Percentiles rank a stretch among this genome's conserved stretches.
These are phyloP conservation scores for Gymnarchus niloticus DNA, from an alignment of 2,113 vertebrate species.

Conservation along the genomic window DNA sequence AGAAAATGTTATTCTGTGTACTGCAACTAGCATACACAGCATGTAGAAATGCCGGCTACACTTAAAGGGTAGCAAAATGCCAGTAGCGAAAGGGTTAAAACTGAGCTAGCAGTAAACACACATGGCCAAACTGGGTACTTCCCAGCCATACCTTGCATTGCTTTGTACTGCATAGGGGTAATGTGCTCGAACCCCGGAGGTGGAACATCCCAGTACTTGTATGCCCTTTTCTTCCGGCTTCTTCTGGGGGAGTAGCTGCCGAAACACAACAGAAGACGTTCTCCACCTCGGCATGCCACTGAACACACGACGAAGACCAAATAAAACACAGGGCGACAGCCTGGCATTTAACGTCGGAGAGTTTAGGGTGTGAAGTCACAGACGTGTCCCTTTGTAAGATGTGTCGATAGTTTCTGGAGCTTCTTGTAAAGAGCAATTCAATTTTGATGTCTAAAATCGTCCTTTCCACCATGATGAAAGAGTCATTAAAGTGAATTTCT, in stretches of 20 bases:
- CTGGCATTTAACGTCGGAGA: not conserved
- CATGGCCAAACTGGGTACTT: not conserved
- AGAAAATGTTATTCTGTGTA: too few relatives aligned
- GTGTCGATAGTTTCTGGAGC: not conserved
- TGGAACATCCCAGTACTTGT: slow-evolving; percentile 66
- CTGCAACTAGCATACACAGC: too few relatives aligned
- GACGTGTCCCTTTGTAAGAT: not conserved
- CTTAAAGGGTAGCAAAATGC: not conserved
- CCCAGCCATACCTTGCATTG: slow-evolving; percentile 61
- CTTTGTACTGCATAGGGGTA: slow-evolving; percentile 68
- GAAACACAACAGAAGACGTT: not conserved
- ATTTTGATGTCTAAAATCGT: not conserved
- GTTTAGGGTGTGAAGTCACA: not conserved
- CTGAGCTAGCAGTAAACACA: not conserved
- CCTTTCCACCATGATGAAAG: not conserved
- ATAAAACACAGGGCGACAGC: not conserved
- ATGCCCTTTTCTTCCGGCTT: slow-evolving; percentile 57
- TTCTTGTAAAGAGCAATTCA: not conserved
- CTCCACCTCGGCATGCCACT: not conserved
- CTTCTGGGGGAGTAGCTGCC: slow-evolving; percentile 54
- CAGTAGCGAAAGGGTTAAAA: not conserved
- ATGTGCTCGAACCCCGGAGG: slow-evolving; percentile 66
- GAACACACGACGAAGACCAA: not conserved
- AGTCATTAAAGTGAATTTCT: too few relatives aligned
- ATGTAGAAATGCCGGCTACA: not conserved